Base-by-base conservation (phyloP, 2,113 vertebrate species). In the Lycaon pictus region DNA sequence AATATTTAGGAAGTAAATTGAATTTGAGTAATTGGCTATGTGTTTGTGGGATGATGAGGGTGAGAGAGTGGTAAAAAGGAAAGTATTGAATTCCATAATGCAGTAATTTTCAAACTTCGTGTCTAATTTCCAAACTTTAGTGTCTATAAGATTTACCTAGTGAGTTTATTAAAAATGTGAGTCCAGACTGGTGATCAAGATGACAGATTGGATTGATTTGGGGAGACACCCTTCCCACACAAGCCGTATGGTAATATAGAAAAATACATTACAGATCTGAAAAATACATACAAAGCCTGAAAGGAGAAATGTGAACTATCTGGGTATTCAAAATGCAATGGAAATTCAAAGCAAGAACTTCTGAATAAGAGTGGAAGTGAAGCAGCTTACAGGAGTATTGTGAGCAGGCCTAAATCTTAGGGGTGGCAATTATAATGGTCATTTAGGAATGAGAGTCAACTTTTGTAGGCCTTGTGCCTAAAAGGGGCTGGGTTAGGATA, bases 1-100 rank as follows among this genome's bases (percentile, higher is more conserved):
- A 81, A n/a, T 84, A 20, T 85, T 81, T 94, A 81, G 51, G 51
- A 74, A 94, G 63, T 20, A 95, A 88, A 67, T 17, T 97, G 16
- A 93, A 88, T 29, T 89, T 35, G 87, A 83, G 11, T 84, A 13
- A 81, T 32, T 80, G 51, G 10, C 10, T 91, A 5, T 88, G 13
- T 23, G 48, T 80, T 55, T 82, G 37, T 90, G 22, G 27, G 11
- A 37, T 90, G 79, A 19, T 55, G 9, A 51, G 6, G n/a, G 91
- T n/a, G 4, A 17, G 7, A 3, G 7, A 37, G 19, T n/a, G 5
- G 20, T 65, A 5, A 69, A 89, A 77, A 74, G 7, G 19, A 51
- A 88, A 88, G 48, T 79, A 88, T 32, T 55, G 5, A 13, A 82
- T 76, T 97, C 15, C 27, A 22, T 76, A 62, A 56, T 67, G 27